Conservation (phyloP, 2,888 invertebrate species). For the Cecidostiba fungosa region DNA sequence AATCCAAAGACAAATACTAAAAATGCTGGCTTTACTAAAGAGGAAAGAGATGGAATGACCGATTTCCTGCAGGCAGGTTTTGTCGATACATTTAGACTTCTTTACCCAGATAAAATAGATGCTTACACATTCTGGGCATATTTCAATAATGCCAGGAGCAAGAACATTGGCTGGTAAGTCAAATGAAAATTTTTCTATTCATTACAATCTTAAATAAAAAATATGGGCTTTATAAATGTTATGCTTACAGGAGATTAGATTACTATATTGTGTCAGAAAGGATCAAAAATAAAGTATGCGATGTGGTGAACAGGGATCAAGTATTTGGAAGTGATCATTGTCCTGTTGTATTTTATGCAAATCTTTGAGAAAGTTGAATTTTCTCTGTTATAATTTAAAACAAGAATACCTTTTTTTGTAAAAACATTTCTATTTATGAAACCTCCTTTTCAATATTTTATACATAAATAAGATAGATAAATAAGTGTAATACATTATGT, state of each 20-base stretch:
- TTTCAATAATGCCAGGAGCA: conserved; percentile 91
- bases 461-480: conserved; percentile 42
- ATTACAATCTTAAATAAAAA: conserved; percentile 71
- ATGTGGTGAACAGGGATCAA: conserved; percentile 89
- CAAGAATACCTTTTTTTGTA: conserved; percentile 21
- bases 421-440: conserved; percentile 45
- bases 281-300: conserved; percentile 89
- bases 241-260: conserved; percentile 90
- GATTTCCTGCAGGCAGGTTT: conserved; percentile 90
- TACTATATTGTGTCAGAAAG: conserved; percentile 95
- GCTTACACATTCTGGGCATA: conserved; percentile 98
- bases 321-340: conserved; percentile 98
- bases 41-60: conserved; percentile 96
- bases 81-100: conserved; percentile 92
- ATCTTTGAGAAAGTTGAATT: conserved; percentile 47
- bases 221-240: neutral
- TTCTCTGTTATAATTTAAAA: conserved; percentile 23
- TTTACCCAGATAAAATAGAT: conserved; percentile 91
- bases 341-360: conserved; percentile 88
- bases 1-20: conserved; percentile 96
- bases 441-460: conserved; percentile 9
- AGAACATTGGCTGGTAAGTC: conserved; percentile 96
- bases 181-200: conserved; percentile 67
- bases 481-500: conserved; percentile 44
- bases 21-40: conserved; percentile 97